Base-by-base conservation (phyloP, 2,113 vertebrate species). In the Rhinoderma darwinii region DNA sequence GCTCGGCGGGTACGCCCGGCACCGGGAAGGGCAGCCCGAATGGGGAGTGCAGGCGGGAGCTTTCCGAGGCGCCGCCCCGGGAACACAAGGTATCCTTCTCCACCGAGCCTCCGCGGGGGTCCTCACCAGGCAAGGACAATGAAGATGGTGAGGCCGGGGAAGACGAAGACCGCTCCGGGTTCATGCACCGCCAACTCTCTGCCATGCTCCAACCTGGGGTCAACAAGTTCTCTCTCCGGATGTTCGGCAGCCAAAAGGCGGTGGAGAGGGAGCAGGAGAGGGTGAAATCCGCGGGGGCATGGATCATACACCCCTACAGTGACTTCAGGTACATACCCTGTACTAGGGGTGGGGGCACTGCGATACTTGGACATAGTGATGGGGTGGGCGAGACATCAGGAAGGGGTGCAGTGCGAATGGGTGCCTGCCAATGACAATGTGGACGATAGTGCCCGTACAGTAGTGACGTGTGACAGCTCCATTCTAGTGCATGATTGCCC, bases 211-310 rank as follows among this genome's bases (percentile, higher is more conserved):
- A 99, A 93, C 98, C 98, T 1, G 98, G 98, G 89, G 97, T 99
- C 88, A 99, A 98, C 93, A 99, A 99, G 92, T 99, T 99, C 95
- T 99, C 97, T 88, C 94, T 99, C 95, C 97, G 98, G 91, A 99
- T 99, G 98, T 99, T 99, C 90, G 98, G 98, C 82, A 98, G 97
- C 89, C 97, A 99, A 92, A 99, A 98, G 93, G 98, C 97, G 25
- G 98, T 98, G 91, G 97, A 99, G 88, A 92, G 96, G 30, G 98
- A 98, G 78, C 97, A 99, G 87, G 97, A 98, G 92, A 93, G 98
- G 37, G 97, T 99, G 80, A 98, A 98, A 91, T 98, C 97, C 22
- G 97, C 98, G 72, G 98, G 98, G 72, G 97, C 97, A 88, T 99
- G 98, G 98, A 98, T 99, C 91, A 98, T 99, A 91, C 98, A 99